Evolutionary conservation across 2,888 invertebrate genomes (phyloP), one percentile per base, ranked within the genome.

Genomic region (Hyposoter dolosus): DNA sequence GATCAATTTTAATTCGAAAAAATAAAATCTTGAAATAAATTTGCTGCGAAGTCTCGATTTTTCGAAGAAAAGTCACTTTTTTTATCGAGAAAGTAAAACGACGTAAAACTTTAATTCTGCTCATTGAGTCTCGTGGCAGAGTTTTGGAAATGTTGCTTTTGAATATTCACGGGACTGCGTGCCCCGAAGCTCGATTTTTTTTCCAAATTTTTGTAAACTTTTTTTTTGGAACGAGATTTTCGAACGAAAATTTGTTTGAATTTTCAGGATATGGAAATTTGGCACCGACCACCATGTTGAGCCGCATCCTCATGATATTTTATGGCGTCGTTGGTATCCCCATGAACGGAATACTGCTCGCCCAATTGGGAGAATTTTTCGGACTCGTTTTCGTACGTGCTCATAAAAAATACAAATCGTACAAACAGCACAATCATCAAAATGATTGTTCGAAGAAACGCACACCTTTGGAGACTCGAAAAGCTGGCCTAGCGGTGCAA

Each of bases 271-370:
- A 98, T 93, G 98, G 98, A 71, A 98, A 98, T 94, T 95, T 98
- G 91, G 96, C 98, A 0, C 98, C 98, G 0, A 97, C 97, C 0
- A 97, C 97, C 0, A 96, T 96, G 88, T 94, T 97, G 60, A 97
- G 98, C 10, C 96, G 98, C 88, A 96, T 98, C 88, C 95, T 98
- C 88, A 98, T 98, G 96, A 98, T 98, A 90, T 96, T 97, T 89
- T 98, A 98, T 93, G 98, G 97, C 1, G 94, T 98, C 60, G 96
- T 98, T 88, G 98, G 98, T 35, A 97, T 98, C 88, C 98, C 98
- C 0, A 96, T 98, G 94, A 97, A 97, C 91, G 97, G 97, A 94
- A 95, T 96, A 68, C 91, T 96, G 32, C 91, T 96, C 32, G 88
- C 94, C 3, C 94, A 94, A 82, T 95, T 98, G 32, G 98, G 98